Evolutionary conservation across 1,140 invertebrate species (phyloP).

Genomic region (Musca domestica): DNA sequence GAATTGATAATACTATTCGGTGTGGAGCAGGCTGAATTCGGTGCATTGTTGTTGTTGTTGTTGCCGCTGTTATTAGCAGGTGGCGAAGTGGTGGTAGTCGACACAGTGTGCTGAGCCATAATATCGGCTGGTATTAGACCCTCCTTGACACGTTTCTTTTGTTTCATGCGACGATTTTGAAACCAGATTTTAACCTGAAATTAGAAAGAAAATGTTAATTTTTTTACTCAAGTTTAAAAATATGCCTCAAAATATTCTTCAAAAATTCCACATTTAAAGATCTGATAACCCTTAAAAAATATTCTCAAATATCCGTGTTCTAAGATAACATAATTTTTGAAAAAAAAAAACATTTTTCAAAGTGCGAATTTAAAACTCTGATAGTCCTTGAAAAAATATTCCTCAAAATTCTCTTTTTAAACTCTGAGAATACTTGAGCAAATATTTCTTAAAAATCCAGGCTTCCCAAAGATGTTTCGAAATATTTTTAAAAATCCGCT

Average conservation of each 20-base stretch:
- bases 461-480: no score
- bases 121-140: constrained; percentile 71
- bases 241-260: neutral
- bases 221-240: neutral
- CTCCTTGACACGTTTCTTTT: constrained; percentile 91
- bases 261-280: no score
- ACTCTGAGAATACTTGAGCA: no score
- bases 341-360: no score
- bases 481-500: no score
- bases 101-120: constrained; percentile 37
- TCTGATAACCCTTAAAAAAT: neutral
- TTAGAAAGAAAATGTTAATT: neutral
- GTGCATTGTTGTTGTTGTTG: neutral
- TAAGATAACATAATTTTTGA: no score
- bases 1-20: neutral
- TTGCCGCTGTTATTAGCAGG: neutral
- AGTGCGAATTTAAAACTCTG: no score
- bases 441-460: no score
- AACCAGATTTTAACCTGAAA: constrained; percentile 87
- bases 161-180: constrained; percentile 90
- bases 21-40: neutral
- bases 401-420: no score
- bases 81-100: constrained; percentile 7
- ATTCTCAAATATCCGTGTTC: no score
- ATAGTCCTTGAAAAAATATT: no score